Percentiles rank a stretch among this genome's conserved stretches.
Conservation (phyloP, 2,888 invertebrate genomes). For the Napeogenes inachia region DNA sequence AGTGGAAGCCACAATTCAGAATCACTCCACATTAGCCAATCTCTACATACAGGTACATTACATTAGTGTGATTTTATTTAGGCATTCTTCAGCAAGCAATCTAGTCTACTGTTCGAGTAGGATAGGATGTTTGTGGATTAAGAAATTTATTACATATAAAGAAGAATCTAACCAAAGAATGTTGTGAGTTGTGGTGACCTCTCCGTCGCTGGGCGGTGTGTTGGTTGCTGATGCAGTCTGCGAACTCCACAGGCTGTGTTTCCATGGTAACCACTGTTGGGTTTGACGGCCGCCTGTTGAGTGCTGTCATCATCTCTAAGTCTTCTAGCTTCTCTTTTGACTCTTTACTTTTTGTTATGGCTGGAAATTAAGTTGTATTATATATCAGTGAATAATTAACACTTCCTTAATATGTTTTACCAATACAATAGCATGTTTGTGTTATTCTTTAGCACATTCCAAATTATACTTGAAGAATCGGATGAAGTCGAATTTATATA, state of each 20-base stretch:
- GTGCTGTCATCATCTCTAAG: slow-evolving; percentile 68
- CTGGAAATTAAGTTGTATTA: slow-evolving; percentile 42
- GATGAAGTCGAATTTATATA: no score
- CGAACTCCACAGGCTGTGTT: slow-evolving; percentile 69
- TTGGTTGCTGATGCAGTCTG: slow-evolving; percentile 79
- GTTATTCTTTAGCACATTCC: no score
- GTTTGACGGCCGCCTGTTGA: slow-evolving; percentile 60
- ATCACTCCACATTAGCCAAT: no score
- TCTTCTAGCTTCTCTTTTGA: slow-evolving; percentile 79
- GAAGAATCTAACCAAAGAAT: slow-evolving; percentile 51
- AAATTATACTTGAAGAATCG: no score
- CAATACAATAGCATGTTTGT: no score
- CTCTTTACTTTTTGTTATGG: slow-evolving; percentile 79
- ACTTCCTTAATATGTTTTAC: no score
- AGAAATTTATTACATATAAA: neutral
- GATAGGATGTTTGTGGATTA: no score
- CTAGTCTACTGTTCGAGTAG: no score
- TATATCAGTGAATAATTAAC: neutral
- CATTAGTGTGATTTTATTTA: no score
- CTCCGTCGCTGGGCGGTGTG: slow-evolving; percentile 73
- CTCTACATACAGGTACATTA: no score
- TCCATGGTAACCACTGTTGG: slow-evolving; percentile 70
- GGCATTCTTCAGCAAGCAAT: no score
- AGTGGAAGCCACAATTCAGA: no score
- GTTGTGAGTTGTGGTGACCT: slow-evolving; percentile 58